Evolutionary conservation across 2,888 invertebrate species (phyloP).

Genomic region (Matsumyia berberina): DNA sequence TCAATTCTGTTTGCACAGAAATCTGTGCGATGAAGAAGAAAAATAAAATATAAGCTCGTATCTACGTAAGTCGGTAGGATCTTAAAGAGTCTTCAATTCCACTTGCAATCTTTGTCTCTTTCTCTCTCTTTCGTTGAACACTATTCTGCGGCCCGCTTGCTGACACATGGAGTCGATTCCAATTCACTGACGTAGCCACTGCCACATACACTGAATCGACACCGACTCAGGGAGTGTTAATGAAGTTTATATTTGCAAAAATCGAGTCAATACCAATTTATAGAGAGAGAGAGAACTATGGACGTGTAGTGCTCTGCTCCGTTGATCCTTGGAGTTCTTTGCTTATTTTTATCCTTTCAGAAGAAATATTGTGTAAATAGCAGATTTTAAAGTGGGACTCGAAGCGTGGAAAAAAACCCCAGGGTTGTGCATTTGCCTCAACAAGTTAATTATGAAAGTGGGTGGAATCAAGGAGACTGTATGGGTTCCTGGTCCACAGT

Average conservation of each 20-base stretch:
- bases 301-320: background rate
- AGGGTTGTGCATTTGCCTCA: background rate
- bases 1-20: constrained; percentile 74
- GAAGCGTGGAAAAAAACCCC: background rate
- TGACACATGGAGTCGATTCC: constrained; percentile 19
- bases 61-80: constrained; percentile 27
- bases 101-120: constrained; percentile 3
- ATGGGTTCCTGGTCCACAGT: too few relatives aligned
- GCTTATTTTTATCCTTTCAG: constrained; percentile 1
- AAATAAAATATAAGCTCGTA: constrained; percentile 54
- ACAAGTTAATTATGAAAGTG: too few relatives aligned
- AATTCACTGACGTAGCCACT: constrained; percentile 20
- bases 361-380: background rate
- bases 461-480: too few relatives aligned
- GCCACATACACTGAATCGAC: background rate
- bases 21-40: constrained; percentile 74
- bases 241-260: constrained; percentile 71
- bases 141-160: constrained; percentile 26
- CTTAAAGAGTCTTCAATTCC: constrained; percentile 40
- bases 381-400: background rate
- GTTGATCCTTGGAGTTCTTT: constrained; percentile 11
- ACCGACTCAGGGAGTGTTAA: constrained; percentile 47
- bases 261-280: constrained; percentile 68
- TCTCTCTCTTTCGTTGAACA: constrained; percentile 9
- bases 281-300: constrained; percentile 26